Evolutionary conservation across 2,888 invertebrate species (phyloP).

Genomic region (Drosophila nigritarsus): DNA sequence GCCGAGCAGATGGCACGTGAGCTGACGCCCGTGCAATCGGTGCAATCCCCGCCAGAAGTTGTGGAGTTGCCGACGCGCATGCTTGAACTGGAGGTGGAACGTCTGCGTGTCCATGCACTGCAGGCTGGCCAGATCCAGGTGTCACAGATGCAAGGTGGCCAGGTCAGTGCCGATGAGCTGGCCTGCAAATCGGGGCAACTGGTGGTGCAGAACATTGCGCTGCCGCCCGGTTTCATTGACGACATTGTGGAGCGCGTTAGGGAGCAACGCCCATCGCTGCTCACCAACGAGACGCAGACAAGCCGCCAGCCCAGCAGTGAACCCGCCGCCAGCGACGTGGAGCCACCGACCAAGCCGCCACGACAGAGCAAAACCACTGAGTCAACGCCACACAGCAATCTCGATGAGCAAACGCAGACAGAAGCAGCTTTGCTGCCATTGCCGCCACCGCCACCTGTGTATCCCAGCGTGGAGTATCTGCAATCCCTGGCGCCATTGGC

Average conservation of each 20-base stretch:
- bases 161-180: constrained; percentile 90
- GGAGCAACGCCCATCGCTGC: constrained; percentile 74
- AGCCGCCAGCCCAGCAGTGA: constrained; percentile 80
- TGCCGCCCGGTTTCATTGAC: constrained; percentile 89
- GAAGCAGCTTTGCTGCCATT: constrained; percentile 85
- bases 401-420: constrained; percentile 82
- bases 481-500: constrained; percentile 86
- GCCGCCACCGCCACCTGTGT: constrained; percentile 86
- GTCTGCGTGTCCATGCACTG: constrained; percentile 91
- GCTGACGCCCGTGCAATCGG: constrained; percentile 53
- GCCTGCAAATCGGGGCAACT: constrained; percentile 89
- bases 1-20: constrained; percentile 50
- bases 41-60: constrained; percentile 37
- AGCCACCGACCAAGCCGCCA: constrained; percentile 78
- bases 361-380: constrained; percentile 67
- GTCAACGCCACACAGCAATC: constrained; percentile 49
- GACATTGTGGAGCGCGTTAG: constrained; percentile 87
- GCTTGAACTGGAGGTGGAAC: constrained; percentile 91
- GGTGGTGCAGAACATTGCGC: constrained; percentile 89
- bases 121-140: constrained; percentile 92
- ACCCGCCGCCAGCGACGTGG: constrained; percentile 58
- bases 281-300: constrained; percentile 85
- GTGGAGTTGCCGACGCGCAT: constrained; percentile 84
- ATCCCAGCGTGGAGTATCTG: constrained; percentile 85
- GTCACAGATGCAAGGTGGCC: constrained; percentile 92